Evolutionary conservation across 2,888 invertebrate species (phyloP).

Genomic region (Amblyjoppa proteus): DNA sequence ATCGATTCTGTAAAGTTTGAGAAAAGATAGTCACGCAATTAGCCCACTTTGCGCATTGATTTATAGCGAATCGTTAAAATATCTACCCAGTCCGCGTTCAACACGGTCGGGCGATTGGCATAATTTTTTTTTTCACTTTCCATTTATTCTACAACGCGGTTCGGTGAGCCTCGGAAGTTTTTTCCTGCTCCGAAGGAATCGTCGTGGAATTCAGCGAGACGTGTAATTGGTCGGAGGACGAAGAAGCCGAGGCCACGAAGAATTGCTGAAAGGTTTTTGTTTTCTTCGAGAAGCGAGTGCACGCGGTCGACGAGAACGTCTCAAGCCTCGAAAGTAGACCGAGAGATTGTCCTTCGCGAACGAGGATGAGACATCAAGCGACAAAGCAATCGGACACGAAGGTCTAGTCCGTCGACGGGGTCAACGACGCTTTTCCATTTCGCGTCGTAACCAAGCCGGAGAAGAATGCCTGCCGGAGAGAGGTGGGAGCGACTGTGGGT

Average conservation of each 20-base stretch:
- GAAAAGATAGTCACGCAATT: too few species aligned
- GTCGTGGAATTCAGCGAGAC: slow-evolving; percentile 15
- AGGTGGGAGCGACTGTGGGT: slow-evolving; percentile 34
- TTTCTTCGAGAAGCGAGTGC: neutral
- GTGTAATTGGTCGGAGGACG: neutral
- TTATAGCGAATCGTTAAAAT: neutral
- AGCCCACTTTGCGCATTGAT: neutral
- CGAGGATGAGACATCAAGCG: slow-evolving; percentile 36
- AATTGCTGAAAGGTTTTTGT: slow-evolving; percentile 25
- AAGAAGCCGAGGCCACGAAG: neutral
- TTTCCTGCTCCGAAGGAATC: slow-evolving; percentile 22
- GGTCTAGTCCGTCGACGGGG: slow-evolving; percentile 51
- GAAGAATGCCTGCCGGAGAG: slow-evolving; percentile 47
- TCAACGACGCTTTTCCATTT: slow-evolving; percentile 61
- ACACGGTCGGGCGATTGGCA: neutral
- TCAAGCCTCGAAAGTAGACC: slow-evolving; percentile 37
- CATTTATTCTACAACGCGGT: neutral
- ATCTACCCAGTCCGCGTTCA: neutral
- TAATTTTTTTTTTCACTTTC: slow-evolving; percentile 11
- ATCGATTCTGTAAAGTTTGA: neutral
- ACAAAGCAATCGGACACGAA: slow-evolving; percentile 58
- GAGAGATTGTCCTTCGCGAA: slow-evolving; percentile 17
- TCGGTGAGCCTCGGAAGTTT: slow-evolving; percentile 25
- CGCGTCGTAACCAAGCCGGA: slow-evolving; percentile 40
- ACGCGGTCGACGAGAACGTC: slow-evolving; percentile 22